These are phyloP conservation scores for Petrolisthes manimaculis DNA, from an alignment of 2,888 invertebrate genomes.

Conservation along the genomic window DNA sequence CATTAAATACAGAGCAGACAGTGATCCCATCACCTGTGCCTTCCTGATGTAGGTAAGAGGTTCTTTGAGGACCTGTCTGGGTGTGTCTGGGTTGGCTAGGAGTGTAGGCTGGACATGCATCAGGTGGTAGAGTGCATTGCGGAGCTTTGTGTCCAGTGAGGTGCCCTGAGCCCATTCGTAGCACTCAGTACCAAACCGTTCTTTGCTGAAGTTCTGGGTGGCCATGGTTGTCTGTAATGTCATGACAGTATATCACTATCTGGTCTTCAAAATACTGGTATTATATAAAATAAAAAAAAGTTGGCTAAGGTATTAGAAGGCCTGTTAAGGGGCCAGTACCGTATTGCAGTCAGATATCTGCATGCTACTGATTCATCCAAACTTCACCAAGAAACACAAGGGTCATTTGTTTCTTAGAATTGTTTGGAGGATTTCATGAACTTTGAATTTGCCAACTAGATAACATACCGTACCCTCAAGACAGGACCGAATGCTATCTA, in stretches of 20 bases:
- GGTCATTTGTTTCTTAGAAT: no score
- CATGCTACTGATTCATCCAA: no score
- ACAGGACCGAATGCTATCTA: background rate
- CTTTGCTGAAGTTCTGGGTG: constrained; percentile 80
- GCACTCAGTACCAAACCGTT: constrained; percentile 83
- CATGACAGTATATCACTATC: background rate
- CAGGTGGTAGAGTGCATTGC: constrained; percentile 88
- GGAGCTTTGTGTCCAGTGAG: constrained; percentile 84
- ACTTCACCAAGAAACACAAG: no score
- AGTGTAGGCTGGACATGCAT: constrained; percentile 72
- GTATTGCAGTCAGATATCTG: no score
- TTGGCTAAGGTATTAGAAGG: background rate
- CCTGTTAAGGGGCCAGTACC: no score
- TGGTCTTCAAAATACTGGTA: background rate
- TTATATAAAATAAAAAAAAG: background rate
- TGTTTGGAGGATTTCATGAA: no score
- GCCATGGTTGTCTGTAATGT: constrained; percentile 80
- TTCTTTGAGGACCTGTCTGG: constrained; percentile 71
- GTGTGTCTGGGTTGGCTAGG: constrained; percentile 63
- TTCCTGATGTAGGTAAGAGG: constrained; percentile 83
- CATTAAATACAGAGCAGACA: background rate
- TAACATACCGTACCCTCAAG: background rate
- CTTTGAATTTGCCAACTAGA: no score
- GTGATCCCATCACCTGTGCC: constrained; percentile 76
- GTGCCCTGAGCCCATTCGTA: constrained; percentile 82